Percentiles rank a stretch among this genome's conserved stretches.
phyloP scores from a whole-genome alignment of 2,797 vertebrate species.

The Podargus strigoides region DNA sequence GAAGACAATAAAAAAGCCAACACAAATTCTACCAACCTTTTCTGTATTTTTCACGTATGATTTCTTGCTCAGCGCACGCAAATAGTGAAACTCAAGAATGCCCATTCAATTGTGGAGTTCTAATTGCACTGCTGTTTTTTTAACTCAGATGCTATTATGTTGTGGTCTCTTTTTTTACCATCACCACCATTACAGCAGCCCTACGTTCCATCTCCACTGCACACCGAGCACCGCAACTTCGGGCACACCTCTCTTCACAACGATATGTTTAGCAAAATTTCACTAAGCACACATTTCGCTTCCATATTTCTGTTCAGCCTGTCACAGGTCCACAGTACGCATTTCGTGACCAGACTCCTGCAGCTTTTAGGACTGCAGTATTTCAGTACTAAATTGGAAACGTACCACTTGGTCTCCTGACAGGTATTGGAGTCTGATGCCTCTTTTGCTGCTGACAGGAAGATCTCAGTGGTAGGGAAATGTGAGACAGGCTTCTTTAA shows the following conservation, averaged over 20 bases:
- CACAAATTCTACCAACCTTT: not conserved
- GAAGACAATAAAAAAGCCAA: not conserved
- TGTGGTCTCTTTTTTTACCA: not conserved
- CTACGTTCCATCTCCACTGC: not conserved
- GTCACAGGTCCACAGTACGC: not conserved
- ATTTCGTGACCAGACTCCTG: not conserved
- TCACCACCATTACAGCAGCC: not conserved
- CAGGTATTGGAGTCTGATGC: fast-evolving
- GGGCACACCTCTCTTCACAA: not conserved
- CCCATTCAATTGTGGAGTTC: not conserved
- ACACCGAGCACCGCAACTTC: not conserved
- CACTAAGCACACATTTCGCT: not conserved
- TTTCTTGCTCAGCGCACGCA: not conserved
- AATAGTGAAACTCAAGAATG: not conserved
- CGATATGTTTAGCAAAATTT: fast-evolving
- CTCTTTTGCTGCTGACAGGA: not conserved
- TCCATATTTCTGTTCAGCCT: not conserved
- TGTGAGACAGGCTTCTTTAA: fast-evolving
- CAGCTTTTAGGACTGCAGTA: not conserved
- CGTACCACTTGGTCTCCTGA: fast-evolving
- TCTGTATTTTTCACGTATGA: not conserved
- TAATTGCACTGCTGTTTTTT: fast-evolving
- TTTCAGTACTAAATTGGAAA: not conserved
- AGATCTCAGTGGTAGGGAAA: not conserved
- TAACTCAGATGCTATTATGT: fast-evolving